These are phyloP conservation scores for Diorhabda sublineata DNA, from an alignment of 1,140 invertebrate species.

Conservation along the genomic window DNA sequence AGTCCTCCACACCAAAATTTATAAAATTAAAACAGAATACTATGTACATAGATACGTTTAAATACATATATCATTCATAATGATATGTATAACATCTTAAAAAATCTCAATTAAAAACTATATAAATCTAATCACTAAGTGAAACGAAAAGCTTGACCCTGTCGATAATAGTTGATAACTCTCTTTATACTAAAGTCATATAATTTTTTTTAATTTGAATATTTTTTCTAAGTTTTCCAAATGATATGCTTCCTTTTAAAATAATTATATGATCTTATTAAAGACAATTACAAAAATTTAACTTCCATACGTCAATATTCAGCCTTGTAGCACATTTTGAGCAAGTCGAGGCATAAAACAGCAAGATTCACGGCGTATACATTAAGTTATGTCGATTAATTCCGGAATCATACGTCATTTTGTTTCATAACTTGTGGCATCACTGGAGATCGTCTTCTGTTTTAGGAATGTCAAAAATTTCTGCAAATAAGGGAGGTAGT, in stretches of 20 bases:
- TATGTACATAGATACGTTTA: slow-evolving; percentile 24
- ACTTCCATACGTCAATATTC: slow-evolving; percentile 7
- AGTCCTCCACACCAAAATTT: slow-evolving; percentile 24
- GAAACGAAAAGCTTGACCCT: slow-evolving; percentile 34
- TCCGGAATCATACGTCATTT: slow-evolving; percentile 16
- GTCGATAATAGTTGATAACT: slow-evolving; percentile 26
- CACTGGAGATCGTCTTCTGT: slow-evolving; percentile 71
- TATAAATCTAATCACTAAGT: slow-evolving; percentile 18
- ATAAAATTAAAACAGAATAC: slow-evolving; percentile 19
- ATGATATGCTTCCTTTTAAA: too few relatives aligned
- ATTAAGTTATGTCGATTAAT: slow-evolving; percentile 17
- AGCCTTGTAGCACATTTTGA: slow-evolving; percentile 34
- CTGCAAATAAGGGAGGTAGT: slow-evolving; percentile 89
- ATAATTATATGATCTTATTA: too few relatives aligned
- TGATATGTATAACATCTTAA: slow-evolving; percentile 34
- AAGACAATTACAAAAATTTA: too few relatives aligned
- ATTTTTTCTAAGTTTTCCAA: too few relatives aligned
- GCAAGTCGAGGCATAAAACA: slow-evolving; percentile 30
- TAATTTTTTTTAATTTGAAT: too few relatives aligned
- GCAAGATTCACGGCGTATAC: slow-evolving; percentile 29
- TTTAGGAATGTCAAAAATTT: slow-evolving; percentile 97
- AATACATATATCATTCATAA: slow-evolving; percentile 20
- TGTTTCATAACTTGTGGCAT: slow-evolving; percentile 32
- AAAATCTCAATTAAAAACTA: slow-evolving; percentile 17
- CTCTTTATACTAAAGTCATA: too few relatives aligned